Evolutionary conservation across 1,140 invertebrate species (phyloP).

Genomic region (Stenopsyche tienmushanensis): DNA sequence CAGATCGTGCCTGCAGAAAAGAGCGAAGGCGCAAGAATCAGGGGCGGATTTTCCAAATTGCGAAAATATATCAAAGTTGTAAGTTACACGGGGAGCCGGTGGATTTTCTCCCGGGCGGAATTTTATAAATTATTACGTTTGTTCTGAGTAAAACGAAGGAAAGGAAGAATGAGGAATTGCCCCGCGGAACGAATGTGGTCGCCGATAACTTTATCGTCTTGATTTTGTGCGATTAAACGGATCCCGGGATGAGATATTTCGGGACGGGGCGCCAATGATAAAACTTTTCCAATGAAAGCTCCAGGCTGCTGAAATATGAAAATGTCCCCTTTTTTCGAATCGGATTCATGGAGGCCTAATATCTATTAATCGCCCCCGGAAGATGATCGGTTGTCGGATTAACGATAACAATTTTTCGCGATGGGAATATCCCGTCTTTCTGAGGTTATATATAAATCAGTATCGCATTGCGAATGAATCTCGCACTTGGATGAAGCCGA

Average conservation of each 20-base stretch:
- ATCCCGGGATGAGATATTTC: conserved; percentile 9
- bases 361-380: not conserved
- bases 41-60: conserved; percentile 18
- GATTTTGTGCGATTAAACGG: conserved; percentile 29
- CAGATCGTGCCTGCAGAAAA: not conserved
- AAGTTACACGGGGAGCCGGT: not conserved
- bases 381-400: not conserved
- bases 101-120: not conserved
- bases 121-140: conserved; percentile 25
- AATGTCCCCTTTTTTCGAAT: not conserved
- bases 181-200: conserved; percentile 7
- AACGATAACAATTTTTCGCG: not conserved
- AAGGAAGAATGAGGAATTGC: conserved; percentile 11
- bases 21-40: not conserved
- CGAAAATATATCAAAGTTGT: conserved; percentile 15
- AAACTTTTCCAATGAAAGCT: conserved; percentile 30
- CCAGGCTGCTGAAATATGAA: conserved; percentile 8
- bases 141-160: not conserved
- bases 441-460: too few relatives aligned
- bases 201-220: conserved; percentile 26
- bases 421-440: not conserved
- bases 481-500: too few relatives aligned
- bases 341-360: too few relatives aligned
- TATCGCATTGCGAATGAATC: too few relatives aligned
- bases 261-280: conserved; percentile 9